Percentiles rank a stretch among this genome's conserved stretches.
These are phyloP conservation scores for Lepidocyrtoides sp. DNA, from an alignment of 2,888 invertebrate species.

Conservation along the genomic window DNA sequence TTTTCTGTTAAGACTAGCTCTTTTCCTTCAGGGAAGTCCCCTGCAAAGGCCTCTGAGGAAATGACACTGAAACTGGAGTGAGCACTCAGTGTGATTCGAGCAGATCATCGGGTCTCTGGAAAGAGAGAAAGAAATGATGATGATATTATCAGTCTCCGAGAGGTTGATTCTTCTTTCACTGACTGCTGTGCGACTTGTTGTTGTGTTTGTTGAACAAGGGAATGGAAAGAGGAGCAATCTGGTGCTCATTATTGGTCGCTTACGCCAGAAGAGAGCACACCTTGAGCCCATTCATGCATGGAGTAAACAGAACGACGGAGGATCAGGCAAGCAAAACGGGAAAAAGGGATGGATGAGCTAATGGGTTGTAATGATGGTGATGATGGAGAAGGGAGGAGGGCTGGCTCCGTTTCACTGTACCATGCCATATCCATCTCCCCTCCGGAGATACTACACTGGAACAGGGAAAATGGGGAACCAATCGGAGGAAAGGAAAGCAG, in stretches of 20 bases:
- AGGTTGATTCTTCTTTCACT: no score
- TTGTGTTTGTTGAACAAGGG: background rate
- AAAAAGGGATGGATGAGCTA: slow-evolving; percentile 55
- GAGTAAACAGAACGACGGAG: background rate
- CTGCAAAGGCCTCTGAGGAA: slow-evolving; percentile 43
- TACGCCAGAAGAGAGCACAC: slow-evolving; percentile 36
- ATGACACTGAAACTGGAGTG: slow-evolving; percentile 16
- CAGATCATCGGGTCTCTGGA: background rate
- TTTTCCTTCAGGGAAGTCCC: background rate
- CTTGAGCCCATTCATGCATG: slow-evolving; percentile 50
- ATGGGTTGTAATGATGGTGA: slow-evolving; percentile 59
- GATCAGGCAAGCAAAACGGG: slow-evolving; percentile 21
- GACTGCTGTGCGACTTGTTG: background rate
- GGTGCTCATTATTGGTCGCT: slow-evolving; percentile 74
- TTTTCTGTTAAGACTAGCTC: background rate
- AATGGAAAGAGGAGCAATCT: slow-evolving; percentile 10
- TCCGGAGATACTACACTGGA: background rate
- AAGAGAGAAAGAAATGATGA: slow-evolving; percentile 6
- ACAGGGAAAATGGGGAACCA: slow-evolving; percentile 18
- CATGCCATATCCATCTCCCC: slow-evolving; percentile 5
- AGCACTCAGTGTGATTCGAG: background rate
- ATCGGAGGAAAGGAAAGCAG: slow-evolving; percentile 20
- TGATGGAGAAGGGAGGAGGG: slow-evolving; percentile 39
- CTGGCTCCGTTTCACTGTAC: slow-evolving; percentile 49
- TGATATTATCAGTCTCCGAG: background rate